Conservation (phyloP, 2,113 vertebrate genomes). For the Pantherophis guttatus region DNA sequence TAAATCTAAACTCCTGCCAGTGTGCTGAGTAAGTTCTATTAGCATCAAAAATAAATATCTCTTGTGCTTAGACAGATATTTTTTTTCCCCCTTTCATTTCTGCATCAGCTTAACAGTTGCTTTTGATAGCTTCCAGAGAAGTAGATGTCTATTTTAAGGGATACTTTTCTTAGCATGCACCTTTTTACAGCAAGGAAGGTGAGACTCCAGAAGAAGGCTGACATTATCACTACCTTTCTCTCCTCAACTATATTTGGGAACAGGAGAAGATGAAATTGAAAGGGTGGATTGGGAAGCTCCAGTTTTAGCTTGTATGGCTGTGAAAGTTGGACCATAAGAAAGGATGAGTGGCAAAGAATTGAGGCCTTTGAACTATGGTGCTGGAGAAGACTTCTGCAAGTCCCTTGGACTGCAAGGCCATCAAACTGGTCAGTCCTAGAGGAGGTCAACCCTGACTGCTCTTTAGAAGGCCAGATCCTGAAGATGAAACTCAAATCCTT, state of each 20-base stretch:
- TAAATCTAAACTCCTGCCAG: background rate
- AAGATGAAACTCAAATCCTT: too few relatives aligned
- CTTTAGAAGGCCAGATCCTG: too few relatives aligned
- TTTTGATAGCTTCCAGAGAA: background rate
- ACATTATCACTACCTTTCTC: background rate
- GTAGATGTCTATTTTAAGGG: background rate
- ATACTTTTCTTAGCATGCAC: background rate
- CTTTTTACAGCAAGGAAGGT: background rate
- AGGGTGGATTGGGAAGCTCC: background rate
- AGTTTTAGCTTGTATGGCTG: background rate
- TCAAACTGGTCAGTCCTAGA: too few relatives aligned
- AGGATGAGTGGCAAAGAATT: too few relatives aligned
- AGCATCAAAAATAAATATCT: background rate
- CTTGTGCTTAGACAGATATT: background rate
- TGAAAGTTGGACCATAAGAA: too few relatives aligned
- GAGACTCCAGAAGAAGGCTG: background rate
- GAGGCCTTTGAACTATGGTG: too few relatives aligned
- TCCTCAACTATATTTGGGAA: background rate
- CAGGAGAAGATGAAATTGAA: background rate
- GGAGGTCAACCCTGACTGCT: too few relatives aligned
- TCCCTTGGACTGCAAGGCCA: too few relatives aligned
- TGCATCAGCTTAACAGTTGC: background rate
- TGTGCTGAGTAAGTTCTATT: background rate
- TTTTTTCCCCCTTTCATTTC: background rate
- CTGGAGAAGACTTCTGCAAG: too few relatives aligned